Percentiles rank a stretch among this genome's conserved stretches.
Evolutionary conservation across 2,113 vertebrate genomes (phyloP).

Genomic region (Callipepla californica): DNA sequence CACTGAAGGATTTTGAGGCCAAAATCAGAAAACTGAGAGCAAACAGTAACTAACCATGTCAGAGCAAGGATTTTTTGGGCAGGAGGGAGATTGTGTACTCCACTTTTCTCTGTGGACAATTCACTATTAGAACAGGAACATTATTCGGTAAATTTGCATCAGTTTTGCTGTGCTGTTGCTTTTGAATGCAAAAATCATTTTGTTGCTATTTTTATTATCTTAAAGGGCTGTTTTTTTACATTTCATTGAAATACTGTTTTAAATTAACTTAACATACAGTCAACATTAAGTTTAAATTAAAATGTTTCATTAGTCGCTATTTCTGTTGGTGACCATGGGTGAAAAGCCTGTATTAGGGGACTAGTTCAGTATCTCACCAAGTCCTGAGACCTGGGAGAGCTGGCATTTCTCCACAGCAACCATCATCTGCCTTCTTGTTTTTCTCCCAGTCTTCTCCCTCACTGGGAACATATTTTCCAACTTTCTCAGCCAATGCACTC

Average conservation of each 20-base stretch:
- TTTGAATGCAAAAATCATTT: background rate
- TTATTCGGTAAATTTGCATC: background rate
- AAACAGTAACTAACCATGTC: background rate
- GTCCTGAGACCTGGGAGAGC: background rate
- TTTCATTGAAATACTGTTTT: background rate
- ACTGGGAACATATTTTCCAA: background rate
- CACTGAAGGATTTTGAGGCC: background rate
- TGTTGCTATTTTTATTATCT: background rate
- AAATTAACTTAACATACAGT: background rate
- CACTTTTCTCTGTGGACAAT: background rate
- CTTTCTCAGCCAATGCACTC: background rate
- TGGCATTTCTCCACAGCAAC: background rate
- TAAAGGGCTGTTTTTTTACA: background rate
- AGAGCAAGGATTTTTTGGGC: background rate
- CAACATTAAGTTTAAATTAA: background rate
- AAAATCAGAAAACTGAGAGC: background rate
- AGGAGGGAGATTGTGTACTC: background rate
- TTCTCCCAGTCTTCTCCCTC: background rate
- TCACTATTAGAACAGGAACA: background rate
- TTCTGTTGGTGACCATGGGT: accelerated
- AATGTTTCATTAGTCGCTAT: background rate
- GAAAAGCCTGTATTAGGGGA: background rate
- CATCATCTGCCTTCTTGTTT: background rate
- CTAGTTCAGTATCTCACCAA: background rate
- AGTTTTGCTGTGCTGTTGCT: background rate